Base-by-base conservation (phyloP, 2,888 invertebrate genomes). In the Branchipolynoe longqiensis region DNA sequence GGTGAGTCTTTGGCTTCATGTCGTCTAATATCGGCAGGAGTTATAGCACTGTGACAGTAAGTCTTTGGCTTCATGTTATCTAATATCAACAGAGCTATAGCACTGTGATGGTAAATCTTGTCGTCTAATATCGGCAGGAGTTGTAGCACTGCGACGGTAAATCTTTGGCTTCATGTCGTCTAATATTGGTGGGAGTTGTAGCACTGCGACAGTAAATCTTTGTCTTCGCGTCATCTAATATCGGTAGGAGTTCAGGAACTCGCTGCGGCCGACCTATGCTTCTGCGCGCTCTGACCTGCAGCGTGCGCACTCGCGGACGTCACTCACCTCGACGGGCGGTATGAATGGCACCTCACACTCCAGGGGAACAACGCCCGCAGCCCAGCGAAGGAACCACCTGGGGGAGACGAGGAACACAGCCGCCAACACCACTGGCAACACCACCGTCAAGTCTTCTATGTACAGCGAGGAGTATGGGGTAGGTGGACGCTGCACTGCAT, bases 201-300 rank as follows among this genome's bases (percentile, higher is more conserved):
- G n/a, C n/a, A n/a, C n/a, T n/a, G n/a, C n/a, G n/a, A n/a, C n/a
- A n/a, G n/a, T n/a, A n/a, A n/a, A n/a, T n/a, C n/a, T n/a, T n/a
- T n/a, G n/a, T n/a, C n/a, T n/a, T n/a, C n/a, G n/a, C n/a, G n/a
- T n/a, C n/a, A n/a, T n/a, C n/a, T n/a, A n/a, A n/a, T n/a, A n/a
- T n/a, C n/a, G n/a, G 12, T 22, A 84, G 84, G 84, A 84, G 73
- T 84, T 84, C 58, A 54, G 84, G 33, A 84, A 84, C 31, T 84
- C 84, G 0, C 31, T 84, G 28, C 54, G 74, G 25, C 84, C 84
- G 25, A n/a, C 74, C 0, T n/a, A 84, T 18, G 18, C 84, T 22
- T 36, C 69, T 38, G 38, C 74, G 2, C 40, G 84, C 41, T 22
- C 78, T 25, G 74, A 84, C 25, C 33, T 84, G 28, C 74, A 74